A percentile compares a stretch with the other conserved stretches of the same genome.
These are phyloP conservation scores for Tiaroga cobitis DNA, from an alignment of 2,797 vertebrate genomes.

Conservation along the genomic window DNA sequence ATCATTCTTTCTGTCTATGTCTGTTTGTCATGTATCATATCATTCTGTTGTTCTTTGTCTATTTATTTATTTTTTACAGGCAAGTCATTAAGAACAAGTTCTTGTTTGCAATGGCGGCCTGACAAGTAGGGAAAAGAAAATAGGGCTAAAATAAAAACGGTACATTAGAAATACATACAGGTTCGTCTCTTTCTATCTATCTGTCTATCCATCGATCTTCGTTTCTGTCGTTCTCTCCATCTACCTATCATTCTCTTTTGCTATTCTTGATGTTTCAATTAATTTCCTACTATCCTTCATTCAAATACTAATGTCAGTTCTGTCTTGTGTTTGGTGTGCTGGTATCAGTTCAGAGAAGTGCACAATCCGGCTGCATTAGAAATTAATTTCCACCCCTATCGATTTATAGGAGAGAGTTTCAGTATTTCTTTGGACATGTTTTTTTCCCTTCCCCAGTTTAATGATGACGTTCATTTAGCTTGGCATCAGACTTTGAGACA, in stretches of 20 bases:
- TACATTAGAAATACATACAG: no score
- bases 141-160: no score
- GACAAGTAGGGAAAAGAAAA: no score
- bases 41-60: no score
- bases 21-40: no score
- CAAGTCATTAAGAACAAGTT: no score
- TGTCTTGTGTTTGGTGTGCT: neutral
- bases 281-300: neutral
- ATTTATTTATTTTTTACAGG: no score
- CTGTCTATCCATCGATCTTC: neutral
- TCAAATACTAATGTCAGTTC: neutral
- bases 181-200: no score
- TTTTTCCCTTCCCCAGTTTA: neutral
- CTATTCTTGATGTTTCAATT: neutral
- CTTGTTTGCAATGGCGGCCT: no score
- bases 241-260: neutral
- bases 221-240: neutral
- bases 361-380: neutral
- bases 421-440: conserved; percentile 32
- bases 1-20: no score
- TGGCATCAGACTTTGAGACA: conserved; percentile 2
- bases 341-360: no score
- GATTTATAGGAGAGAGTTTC: conserved; percentile 32
- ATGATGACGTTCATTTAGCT: neutral
- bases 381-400: neutral